Percentiles rank a stretch among this genome's conserved stretches.
phyloP scores from a whole-genome alignment of 2,797 vertebrate species.

The Thamnophis elegans region DNA sequence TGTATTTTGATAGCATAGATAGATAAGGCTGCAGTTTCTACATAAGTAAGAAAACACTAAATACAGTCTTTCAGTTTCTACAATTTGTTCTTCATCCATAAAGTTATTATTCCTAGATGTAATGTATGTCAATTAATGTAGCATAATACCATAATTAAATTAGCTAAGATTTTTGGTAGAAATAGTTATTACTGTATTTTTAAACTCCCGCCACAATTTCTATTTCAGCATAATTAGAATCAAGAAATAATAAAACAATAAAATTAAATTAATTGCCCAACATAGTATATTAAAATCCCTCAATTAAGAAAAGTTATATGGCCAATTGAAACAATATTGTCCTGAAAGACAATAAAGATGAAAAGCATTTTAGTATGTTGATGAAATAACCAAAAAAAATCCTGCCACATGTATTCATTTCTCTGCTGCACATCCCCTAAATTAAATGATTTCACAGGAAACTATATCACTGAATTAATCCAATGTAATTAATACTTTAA shows the following conservation, averaged over 20 bases:
- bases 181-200: background rate
- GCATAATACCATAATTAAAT: background rate
- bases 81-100: background rate
- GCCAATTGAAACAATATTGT: background rate
- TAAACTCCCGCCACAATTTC: background rate
- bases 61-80: background rate
- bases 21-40: background rate
- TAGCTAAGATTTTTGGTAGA: background rate
- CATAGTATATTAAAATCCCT: background rate
- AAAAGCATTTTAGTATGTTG: background rate
- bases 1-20: background rate
- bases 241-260: background rate
- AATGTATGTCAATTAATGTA: background rate
- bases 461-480: background rate
- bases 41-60: background rate
- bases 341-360: background rate
- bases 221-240: background rate
- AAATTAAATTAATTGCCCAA: background rate
- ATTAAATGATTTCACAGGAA: background rate
- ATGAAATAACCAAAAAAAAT: background rate
- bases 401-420: background rate
- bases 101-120: background rate
- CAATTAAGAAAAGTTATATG: background rate
- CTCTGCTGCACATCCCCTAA: background rate
- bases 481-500: background rate